Base-by-base conservation (phyloP, 2,888 invertebrate genomes). In the Drosophila helvetica region DNA sequence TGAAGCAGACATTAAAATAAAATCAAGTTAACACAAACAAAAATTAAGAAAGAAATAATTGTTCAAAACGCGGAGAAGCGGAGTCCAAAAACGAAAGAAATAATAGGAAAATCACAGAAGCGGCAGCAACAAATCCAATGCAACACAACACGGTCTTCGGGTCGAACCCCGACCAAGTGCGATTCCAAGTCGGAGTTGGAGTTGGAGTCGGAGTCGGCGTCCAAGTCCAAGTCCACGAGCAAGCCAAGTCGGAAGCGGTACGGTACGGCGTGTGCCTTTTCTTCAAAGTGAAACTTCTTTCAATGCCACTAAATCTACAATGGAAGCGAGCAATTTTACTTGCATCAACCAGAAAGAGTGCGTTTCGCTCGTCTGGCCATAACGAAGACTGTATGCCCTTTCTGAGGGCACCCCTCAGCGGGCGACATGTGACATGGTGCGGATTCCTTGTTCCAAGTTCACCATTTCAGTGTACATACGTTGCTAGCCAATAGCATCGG, bases 231-330 rank as follows among this genome's bases (percentile, higher is more conserved):
- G 33, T 30, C 46, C 38, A 19, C 56, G 51, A 51, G 53, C 56
- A 19, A 57, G 38, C 56, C 56, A 19, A 57, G 38, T 68, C 72
- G 78, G 66, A 71, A 71, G 66, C 64, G 69, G 38, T 59, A 56
- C 64, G 69, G 38, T 59, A 56, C 71, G 66, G 80, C 68, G 64
- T 80, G 82, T 79, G 80, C 74, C 68, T 72, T 86, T 88, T 88
- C 86, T 76, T 74, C 55, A 63, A 83, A 83, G 83, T 88, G 83
- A 83, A 83, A 83, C 77, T 83, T 78, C 59, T 66, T 63, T 71
- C 76, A 82, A 88, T 83, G 83, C 75, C 80, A 74, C 80, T 68
- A 71, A 67, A 68, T 75, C 60, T 58, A 81, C 82, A 82, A 85
- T 69, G 70, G 55, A n/a, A n/a, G n/a, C n/a, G n/a, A n/a, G n/a